Evolutionary conservation across 2,888 invertebrate genomes (phyloP), one percentile per base, ranked within the genome.

Genomic region (Zaprionus lineosus): DNA sequence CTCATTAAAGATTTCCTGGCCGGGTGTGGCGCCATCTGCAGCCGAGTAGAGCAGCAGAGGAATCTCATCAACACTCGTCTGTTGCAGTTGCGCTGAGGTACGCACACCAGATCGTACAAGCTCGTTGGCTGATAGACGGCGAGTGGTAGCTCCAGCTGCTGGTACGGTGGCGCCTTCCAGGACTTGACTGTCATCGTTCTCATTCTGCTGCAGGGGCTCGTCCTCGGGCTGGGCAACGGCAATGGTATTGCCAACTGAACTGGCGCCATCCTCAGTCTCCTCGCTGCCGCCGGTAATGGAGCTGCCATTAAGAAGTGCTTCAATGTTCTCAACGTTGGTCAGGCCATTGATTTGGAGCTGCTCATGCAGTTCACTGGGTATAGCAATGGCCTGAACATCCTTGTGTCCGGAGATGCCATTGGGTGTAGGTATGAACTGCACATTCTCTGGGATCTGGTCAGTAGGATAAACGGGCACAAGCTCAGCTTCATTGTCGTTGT

Each of bases 381-480:
- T 87, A 64, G 87, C 88, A 26, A 88, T 84, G 3, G 88, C 87
- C 64, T 88, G 87, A 2, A 88, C 88, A 43, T 88, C 88, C 64
- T 86, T 86, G 57, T 88, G 86, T 2, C 87, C 87, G 0, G 79
- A 82, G 43, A 87, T 85, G 48, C 88, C 88, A 1, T 87, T 87
- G 2, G 88, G 88, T 0, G 88, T 88, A 19, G 86, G 86, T 18
- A 88, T 86, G 48, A 88, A 86, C 48, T 88, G 86, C 0, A 87
- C 86, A 21, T 87, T 76, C 40, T 84, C 73, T 16, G 88, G 87
- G 8, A 87, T 86, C 65, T 87, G 84, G 6, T 85, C 84, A 1
- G 84, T 87, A 15, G 88, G 84, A n/a, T 88, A 88, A 2, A 89
- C 86, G 0, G 89, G 88, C 51, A 88, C 88, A 56, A 88, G 59